A percentile compares a stretch with the other conserved stretches of the same genome.
Conservation (phyloP, 1,140 invertebrate genomes). For the Acromyrmex charruanus region DNA sequence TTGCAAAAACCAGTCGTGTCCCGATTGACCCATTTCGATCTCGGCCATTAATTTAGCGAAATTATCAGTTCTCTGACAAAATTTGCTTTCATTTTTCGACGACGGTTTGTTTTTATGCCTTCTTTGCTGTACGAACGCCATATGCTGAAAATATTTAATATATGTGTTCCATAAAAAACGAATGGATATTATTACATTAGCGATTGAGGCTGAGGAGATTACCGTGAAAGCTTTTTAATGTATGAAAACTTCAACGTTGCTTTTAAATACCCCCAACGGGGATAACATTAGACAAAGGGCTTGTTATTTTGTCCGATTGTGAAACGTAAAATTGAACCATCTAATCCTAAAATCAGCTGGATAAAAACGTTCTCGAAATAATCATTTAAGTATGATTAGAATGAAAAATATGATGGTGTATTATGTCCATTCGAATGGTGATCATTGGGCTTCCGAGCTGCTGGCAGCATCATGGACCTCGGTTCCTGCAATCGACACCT, state of each 20-base stretch:
- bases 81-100: slow-evolving; percentile 1
- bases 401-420: slow-evolving; percentile 28
- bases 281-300: not conserved
- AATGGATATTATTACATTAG: slow-evolving; percentile 1
- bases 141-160: slow-evolving; percentile 22
- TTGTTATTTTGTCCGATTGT: slow-evolving; percentile 36
- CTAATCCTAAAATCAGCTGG: not conserved
- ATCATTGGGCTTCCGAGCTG: slow-evolving; percentile 46
- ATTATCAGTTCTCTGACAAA: slow-evolving; percentile 46
- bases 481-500: slow-evolving; percentile 46
- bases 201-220: slow-evolving; percentile 13
- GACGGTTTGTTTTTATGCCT: not conserved
- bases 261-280: not conserved
- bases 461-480: not conserved
- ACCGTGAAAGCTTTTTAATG: slow-evolving; percentile 20
- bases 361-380: not conserved
- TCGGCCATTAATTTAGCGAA: slow-evolving; percentile 49
- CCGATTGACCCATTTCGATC: slow-evolving; percentile 56
- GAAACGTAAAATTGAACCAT: slow-evolving; percentile 50
- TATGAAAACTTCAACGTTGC: slow-evolving; percentile 9
- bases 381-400: slow-evolving; percentile 66
- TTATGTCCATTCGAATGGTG: slow-evolving; percentile 21
- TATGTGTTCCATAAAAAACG: slow-evolving; percentile 25
- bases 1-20: slow-evolving; percentile 30
- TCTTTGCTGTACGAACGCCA: not conserved